Evolutionary conservation across 2,113 vertebrate genomes (phyloP).

Genomic region (Clarias macrocephalus): DNA sequence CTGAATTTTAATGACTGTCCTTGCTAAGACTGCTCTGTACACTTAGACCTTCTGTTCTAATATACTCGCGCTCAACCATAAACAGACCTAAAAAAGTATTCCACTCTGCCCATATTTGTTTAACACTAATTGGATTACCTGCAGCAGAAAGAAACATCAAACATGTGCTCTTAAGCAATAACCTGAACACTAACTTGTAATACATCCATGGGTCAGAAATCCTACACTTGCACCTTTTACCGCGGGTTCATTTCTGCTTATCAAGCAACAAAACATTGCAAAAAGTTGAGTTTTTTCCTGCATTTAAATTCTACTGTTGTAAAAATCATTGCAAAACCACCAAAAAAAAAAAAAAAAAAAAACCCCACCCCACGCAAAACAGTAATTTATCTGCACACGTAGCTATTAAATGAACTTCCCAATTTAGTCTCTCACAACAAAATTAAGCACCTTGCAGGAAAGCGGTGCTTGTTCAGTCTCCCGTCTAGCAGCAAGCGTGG

Average conservation of each 20-base stretch:
- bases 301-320: slow-evolving; percentile 4
- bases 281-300: not conserved
- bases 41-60: not conserved
- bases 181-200: not conserved
- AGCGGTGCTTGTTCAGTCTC: not conserved
- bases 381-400: slow-evolving; percentile 14
- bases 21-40: not conserved
- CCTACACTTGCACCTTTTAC: slow-evolving; percentile 61
- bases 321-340: slow-evolving; percentile 10
- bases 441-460: not conserved
- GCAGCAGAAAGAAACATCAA: not conserved
- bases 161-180: not conserved
- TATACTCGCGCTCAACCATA: not conserved
- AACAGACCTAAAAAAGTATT: not conserved
- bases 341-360: too few species aligned
- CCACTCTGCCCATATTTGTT: not conserved
- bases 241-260: slow-evolving; percentile 55
- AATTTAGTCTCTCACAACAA: not conserved
- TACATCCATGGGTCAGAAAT: not conserved
- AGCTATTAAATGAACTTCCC: not conserved
- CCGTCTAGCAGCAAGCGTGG: not conserved
- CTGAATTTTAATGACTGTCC: not conserved
- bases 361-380: not conserved
- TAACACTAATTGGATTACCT: not conserved
- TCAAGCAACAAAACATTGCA: slow-evolving; percentile 28